A percentile compares a stretch with the other conserved stretches of the same genome.
Evolutionary conservation across 64 coral and sea anemone species (phyloP).

Genomic region (Actinia tenebrosa): DNA sequence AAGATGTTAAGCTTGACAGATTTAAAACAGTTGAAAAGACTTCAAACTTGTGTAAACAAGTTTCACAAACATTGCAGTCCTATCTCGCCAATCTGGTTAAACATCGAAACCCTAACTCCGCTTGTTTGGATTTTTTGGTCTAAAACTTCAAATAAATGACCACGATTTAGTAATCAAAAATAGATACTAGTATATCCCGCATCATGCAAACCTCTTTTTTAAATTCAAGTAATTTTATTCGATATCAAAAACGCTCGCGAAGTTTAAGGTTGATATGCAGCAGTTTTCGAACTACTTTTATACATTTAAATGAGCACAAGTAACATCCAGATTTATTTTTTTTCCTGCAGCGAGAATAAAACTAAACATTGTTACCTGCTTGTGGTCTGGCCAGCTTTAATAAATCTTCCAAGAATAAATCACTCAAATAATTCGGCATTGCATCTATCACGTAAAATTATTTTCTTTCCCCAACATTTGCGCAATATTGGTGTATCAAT

Average conservation of each 20-base stretch:
- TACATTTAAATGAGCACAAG: neutral
- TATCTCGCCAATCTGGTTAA: neutral
- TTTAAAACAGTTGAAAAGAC: neutral
- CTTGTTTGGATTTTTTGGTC: neutral
- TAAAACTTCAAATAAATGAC: neutral
- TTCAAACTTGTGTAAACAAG: neutral
- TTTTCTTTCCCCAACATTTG: neutral
- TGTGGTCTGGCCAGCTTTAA: neutral
- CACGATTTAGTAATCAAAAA: neutral
- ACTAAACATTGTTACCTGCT: neutral
- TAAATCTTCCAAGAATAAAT: neutral
- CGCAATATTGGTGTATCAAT: neutral
- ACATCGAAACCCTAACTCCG: neutral
- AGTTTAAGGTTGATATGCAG: neutral
- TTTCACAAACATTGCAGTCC: neutral
- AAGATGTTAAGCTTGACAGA: neutral
- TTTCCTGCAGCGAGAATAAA: neutral
- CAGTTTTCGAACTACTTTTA: neutral
- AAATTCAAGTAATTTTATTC: neutral
- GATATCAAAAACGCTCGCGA: neutral
- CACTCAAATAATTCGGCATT: neutral
- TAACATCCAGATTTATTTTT: neutral
- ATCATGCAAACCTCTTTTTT: neutral
- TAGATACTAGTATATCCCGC: neutral
- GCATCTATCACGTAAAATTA: neutral